Evolutionary conservation across 1,140 invertebrate genomes (phyloP).

Genomic region (Macrocentrus cingulum): DNA sequence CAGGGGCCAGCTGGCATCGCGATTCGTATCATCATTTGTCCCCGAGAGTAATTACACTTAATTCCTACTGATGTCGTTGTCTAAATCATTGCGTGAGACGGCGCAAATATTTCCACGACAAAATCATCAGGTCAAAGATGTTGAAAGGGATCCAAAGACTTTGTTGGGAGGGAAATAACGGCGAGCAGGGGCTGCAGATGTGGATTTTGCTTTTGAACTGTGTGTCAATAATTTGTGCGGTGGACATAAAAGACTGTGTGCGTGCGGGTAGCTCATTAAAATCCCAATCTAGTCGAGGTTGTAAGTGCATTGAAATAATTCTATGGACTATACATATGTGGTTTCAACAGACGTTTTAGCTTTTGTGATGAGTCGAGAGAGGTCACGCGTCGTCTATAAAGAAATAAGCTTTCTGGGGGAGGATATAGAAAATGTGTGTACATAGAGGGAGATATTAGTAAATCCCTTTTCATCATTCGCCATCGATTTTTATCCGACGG

Average conservation of each 20-base stretch:
- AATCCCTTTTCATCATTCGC: conserved; percentile 29
- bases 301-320: conserved; percentile 47
- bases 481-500: conserved; percentile 22
- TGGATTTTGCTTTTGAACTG: conserved; percentile 5
- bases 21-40: conserved; percentile 27
- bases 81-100: conserved; percentile 35
- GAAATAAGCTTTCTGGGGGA: neutral
- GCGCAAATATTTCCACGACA: neutral
- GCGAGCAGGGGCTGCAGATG: too few species aligned
- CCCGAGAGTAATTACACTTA: conserved; percentile 44
- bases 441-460: conserved; percentile 32
- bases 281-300: conserved; percentile 37
- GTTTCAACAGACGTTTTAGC: conserved; percentile 18
- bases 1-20: conserved; percentile 33
- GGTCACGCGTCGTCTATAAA: neutral
- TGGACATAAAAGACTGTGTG: conserved; percentile 1
- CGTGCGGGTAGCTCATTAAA: conserved; percentile 50
- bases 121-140: too few species aligned
- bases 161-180: too few species aligned
- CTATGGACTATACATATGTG: conserved; percentile 30
- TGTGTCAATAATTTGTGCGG: conserved; percentile 23
- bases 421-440: neutral
- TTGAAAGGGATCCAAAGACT: too few species aligned
- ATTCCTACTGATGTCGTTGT: conserved; percentile 48
- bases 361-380: neutral